These are phyloP conservation scores for Aphodius granarius DNA, from an alignment of 2,888 invertebrate genomes.

Conservation along the genomic window DNA sequence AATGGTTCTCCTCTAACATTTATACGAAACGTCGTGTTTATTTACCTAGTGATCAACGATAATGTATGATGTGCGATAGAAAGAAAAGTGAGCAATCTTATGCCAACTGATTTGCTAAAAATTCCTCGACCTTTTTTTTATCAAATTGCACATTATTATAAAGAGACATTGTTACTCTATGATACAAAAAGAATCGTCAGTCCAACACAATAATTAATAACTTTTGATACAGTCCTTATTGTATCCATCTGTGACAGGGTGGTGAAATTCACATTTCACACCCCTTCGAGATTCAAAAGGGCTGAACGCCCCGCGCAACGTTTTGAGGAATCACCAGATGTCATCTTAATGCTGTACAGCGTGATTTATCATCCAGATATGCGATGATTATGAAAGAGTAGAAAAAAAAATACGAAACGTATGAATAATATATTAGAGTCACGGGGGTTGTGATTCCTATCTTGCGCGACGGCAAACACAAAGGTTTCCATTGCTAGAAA, in stretches of 20 bases:
- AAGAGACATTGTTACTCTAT: no score
- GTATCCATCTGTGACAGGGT: background rate
- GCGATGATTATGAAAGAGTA: slow-evolving; percentile 15
- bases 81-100: background rate
- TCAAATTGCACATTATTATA: no score
- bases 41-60: background rate
- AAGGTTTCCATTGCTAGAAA: background rate
- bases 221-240: background rate
- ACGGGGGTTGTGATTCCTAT: background rate
- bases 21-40: background rate
- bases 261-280: background rate
- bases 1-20: background rate
- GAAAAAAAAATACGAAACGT: background rate
- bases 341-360: slow-evolving; percentile 22
- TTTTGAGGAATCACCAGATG: slow-evolving; percentile 14
- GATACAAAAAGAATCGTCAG: background rate
- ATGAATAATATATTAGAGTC: slow-evolving; percentile 19
- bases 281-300: background rate
- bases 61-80: background rate
- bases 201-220: background rate
- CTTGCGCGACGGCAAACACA: background rate
- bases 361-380: slow-evolving; percentile 21
- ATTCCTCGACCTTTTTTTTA: no score
- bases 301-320: background rate
- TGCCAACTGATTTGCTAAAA: no score